Conservation (phyloP, 53 echinoderm and acorn worm species). For the Mesocentrotus franciscanus region DNA sequence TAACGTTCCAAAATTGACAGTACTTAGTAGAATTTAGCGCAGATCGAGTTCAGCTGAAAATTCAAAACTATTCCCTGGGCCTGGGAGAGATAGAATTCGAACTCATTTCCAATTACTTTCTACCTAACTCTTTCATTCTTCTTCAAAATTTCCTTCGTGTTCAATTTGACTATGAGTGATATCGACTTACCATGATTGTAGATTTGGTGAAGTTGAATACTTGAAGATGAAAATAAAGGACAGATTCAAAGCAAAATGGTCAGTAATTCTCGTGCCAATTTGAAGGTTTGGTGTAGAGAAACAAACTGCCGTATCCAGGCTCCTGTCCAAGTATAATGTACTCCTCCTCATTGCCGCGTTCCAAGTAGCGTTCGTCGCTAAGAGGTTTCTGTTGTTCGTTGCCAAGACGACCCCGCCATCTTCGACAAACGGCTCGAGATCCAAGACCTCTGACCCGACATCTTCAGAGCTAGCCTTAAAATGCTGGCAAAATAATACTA, state of each 20-base stretch:
- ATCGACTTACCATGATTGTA: slow-evolving; percentile 13
- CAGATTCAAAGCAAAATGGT: background rate
- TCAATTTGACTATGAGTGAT: background rate
- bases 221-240: background rate
- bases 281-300: background rate
- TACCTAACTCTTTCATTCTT: too few relatives aligned
- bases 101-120: too few relatives aligned
- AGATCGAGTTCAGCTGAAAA: too few relatives aligned
- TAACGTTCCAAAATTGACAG: too few relatives aligned
- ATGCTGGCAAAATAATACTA: background rate
- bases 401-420: background rate
- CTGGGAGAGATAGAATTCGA: too few relatives aligned
- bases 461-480: background rate
- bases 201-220: background rate
- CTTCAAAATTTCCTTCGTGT: too few relatives aligned
- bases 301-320: background rate
- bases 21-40: too few relatives aligned
- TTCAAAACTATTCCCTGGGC: too few relatives aligned
- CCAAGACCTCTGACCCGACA: background rate
- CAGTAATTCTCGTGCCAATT: background rate
- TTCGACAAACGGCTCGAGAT: background rate
- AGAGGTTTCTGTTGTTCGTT: background rate
- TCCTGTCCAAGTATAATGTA: background rate
- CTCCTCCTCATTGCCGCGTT: background rate
- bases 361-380: background rate